Evolutionary conservation across 1,140 invertebrate species (phyloP).

Genomic region (Drosophila lacertosa): DNA sequence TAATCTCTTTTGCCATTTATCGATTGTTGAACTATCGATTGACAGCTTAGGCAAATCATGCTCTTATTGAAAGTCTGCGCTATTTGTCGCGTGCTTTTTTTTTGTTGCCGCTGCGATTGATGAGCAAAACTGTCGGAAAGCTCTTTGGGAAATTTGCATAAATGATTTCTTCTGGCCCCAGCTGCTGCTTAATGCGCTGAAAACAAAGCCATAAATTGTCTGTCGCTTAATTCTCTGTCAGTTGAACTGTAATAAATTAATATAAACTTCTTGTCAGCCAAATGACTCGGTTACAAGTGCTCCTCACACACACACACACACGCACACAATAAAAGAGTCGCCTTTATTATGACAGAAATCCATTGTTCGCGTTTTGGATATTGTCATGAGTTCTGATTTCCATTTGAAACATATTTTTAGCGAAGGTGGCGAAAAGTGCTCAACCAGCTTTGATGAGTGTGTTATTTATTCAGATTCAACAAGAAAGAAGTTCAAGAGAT

Average conservation of each 20-base stretch:
- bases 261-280: constrained; percentile 81
- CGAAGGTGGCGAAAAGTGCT: neutral
- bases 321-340: constrained; percentile 8
- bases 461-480: neutral
- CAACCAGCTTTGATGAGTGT: neutral
- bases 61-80: constrained; percentile 11
- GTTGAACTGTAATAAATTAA: constrained; percentile 83
- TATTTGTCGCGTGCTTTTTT: neutral
- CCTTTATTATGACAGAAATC: constrained; percentile 24
- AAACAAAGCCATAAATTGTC: constrained; percentile 83
- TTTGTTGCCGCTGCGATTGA: constrained; percentile 18
- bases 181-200: constrained; percentile 64
- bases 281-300: constrained; percentile 35
- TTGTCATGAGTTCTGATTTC: constrained; percentile 28
- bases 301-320: neutral
- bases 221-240: constrained; percentile 82
- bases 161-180: constrained; percentile 50
- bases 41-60: too few relatives aligned
- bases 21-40: neutral
- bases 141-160: constrained; percentile 60
- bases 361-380: constrained; percentile 25
- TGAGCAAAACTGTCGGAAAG: constrained; percentile 4
- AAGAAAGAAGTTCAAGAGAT: neutral
- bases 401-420: neutral
- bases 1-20: too few relatives aligned